Conservation (phyloP, 2,113 vertebrate genomes). For the Odocoileus virginianus region DNA sequence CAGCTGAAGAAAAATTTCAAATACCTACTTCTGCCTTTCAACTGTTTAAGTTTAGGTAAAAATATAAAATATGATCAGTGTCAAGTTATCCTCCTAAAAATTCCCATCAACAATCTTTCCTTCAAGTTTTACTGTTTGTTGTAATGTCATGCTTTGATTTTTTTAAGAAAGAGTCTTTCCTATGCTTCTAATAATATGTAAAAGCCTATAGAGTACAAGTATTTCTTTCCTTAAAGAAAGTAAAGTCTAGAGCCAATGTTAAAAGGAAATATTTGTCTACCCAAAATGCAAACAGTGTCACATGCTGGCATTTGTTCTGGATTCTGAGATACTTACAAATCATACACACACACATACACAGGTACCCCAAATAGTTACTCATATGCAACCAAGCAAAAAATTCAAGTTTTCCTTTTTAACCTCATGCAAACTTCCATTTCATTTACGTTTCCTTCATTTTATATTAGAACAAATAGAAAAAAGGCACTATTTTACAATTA, state of each 20-base stretch:
- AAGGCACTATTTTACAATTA: constrained; percentile 8
- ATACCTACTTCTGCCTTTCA: neutral
- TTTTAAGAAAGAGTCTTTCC: neutral
- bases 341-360: neutral
- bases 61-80: constrained; percentile 4
- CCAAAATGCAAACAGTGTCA: neutral
- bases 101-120: neutral
- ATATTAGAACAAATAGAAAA: neutral
- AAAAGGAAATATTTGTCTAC: neutral
- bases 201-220: neutral
- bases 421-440: constrained; percentile 17
- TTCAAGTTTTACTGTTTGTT: neutral
- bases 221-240: neutral
- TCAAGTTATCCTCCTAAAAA: constrained; percentile 1
- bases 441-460: neutral
- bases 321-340: neutral
- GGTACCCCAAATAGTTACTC: neutral
- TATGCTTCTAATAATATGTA: constrained; percentile 4
- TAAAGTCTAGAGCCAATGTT: neutral
- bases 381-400: neutral
- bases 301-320: neutral
- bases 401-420: neutral
- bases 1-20: constrained; percentile 8
- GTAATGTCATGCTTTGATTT: neutral
- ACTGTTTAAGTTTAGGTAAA: neutral